Evolutionary conservation across 2,888 invertebrate genomes (phyloP).

Genomic region (Agrilus mali): DNA sequence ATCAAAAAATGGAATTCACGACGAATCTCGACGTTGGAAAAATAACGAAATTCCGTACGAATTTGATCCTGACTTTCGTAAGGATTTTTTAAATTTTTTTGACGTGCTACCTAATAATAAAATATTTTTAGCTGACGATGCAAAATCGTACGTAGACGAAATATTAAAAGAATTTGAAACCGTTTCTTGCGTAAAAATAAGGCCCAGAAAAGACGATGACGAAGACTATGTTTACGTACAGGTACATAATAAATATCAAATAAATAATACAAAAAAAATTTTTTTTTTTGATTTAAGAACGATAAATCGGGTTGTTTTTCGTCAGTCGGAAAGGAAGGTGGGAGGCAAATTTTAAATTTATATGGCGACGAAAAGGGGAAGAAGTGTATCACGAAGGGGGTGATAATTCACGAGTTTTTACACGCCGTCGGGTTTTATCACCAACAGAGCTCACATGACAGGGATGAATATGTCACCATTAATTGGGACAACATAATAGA

Average conservation of each 20-base stretch:
- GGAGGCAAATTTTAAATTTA: slow-evolving; percentile 7
- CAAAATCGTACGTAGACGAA: too few relatives aligned
- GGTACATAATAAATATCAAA: slow-evolving; percentile 4
- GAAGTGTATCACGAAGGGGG: slow-evolving; percentile 47
- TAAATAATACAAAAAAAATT: background rate
- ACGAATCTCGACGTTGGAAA: slow-evolving; percentile 6
- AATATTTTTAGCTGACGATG: too few relatives aligned
- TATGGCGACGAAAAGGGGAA: slow-evolving; percentile 27
- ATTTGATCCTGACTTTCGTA: slow-evolving; percentile 4
- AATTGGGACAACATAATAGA: slow-evolving; percentile 56
- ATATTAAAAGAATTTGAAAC: background rate
- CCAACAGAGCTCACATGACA: slow-evolving; percentile 66
- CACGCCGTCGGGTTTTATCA: slow-evolving; percentile 75
- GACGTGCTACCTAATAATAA: too few relatives aligned
- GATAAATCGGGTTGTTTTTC: slow-evolving; percentile 9
- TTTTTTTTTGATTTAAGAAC: slow-evolving; percentile 1
- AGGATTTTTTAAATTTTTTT: background rate
- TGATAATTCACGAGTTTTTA: slow-evolving; percentile 64
- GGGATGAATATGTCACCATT: slow-evolving; percentile 64
- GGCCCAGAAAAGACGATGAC: background rate
- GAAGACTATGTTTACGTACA: slow-evolving; percentile 6
- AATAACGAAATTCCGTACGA: slow-evolving; percentile 4
- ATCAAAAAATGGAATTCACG: slow-evolving; percentile 8
- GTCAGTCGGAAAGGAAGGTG: slow-evolving; percentile 9
- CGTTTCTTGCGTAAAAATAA: slow-evolving; percentile 4